Percentiles rank a stretch among this genome's conserved stretches.
These are phyloP conservation scores for Leucozona laternaria DNA, from an alignment of 2,888 invertebrate species.

Conservation along the genomic window DNA sequence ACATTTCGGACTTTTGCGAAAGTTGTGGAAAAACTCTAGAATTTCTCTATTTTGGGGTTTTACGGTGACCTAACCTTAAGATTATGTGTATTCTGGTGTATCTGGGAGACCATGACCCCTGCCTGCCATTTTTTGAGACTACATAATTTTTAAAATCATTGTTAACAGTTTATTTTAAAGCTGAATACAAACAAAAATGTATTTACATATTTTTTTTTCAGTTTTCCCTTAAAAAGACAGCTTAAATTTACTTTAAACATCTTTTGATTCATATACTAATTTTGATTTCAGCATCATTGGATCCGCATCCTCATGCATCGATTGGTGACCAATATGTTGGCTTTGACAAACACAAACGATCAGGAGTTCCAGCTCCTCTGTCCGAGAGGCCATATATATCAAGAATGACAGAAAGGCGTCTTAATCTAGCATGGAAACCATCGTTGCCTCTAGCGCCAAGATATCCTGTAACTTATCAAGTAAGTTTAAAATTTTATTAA, in stretches of 20 bases:
- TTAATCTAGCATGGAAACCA: constrained; percentile 97
- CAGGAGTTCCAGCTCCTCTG: constrained; percentile 93
- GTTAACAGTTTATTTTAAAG: too few relatives aligned
- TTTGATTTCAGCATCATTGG: constrained; percentile 79
- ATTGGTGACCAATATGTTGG: constrained; percentile 92
- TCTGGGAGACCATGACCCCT: too few relatives aligned
- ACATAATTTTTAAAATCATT: too few relatives aligned
- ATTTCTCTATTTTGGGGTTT: too few relatives aligned
- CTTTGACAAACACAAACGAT: constrained; percentile 92
- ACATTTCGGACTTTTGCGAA: too few relatives aligned
- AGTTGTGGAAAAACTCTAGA: too few relatives aligned
- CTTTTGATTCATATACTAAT: not conserved
- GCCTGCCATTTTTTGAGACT: too few relatives aligned
- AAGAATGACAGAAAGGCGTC: constrained; percentile 94
- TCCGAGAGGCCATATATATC: constrained; percentile 96
- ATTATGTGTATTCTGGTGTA: too few relatives aligned
- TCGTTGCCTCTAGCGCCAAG: constrained; percentile 94
- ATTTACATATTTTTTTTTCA: too few relatives aligned
- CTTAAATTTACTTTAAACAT: not conserved
- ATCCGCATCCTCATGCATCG: constrained; percentile 87
- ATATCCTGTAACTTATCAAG: constrained; percentile 96
- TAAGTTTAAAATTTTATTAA: constrained; percentile 80
- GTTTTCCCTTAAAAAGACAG: too few relatives aligned
- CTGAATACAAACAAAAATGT: too few relatives aligned
- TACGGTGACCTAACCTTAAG: too few relatives aligned